These are phyloP conservation scores for Onychomys leucogaster DNA, from an alignment of 2,797 vertebrate genomes.

Conservation along the genomic window DNA sequence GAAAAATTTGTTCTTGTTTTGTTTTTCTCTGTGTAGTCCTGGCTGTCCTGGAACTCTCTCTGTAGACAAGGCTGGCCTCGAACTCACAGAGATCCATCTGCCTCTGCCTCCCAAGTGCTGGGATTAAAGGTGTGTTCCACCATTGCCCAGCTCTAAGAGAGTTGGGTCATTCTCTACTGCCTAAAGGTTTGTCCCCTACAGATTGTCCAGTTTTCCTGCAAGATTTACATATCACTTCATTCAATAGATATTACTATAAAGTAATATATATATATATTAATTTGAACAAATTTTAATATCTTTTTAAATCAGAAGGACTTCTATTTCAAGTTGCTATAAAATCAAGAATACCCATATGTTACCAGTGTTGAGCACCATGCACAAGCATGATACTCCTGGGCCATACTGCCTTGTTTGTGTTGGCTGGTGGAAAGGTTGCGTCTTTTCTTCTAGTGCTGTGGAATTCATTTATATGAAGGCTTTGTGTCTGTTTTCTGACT, in stretches of 20 bases:
- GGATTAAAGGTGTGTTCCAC: background rate
- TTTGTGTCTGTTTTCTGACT: background rate
- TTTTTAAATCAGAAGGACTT: background rate
- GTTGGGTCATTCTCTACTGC: background rate
- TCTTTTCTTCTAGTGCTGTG: background rate
- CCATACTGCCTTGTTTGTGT: background rate
- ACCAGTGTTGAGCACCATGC: background rate
- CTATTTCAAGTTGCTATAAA: background rate
- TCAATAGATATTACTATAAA: background rate
- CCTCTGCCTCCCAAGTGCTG: background rate
- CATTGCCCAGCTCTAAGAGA: background rate
- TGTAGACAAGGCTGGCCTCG: background rate
- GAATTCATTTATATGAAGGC: background rate
- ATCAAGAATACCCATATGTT: background rate
- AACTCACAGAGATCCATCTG: background rate
- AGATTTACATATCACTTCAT: background rate
- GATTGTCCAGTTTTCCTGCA: background rate
- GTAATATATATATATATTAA: background rate
- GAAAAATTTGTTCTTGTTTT: background rate
- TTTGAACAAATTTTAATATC: background rate
- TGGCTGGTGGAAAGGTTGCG: no score
- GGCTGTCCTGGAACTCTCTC: background rate
- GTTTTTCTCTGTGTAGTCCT: background rate
- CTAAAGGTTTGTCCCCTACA: background rate
- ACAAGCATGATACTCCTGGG: background rate